phyloP scores from a whole-genome alignment of 2,797 vertebrate species.

The Pangasius krempfi region DNA sequence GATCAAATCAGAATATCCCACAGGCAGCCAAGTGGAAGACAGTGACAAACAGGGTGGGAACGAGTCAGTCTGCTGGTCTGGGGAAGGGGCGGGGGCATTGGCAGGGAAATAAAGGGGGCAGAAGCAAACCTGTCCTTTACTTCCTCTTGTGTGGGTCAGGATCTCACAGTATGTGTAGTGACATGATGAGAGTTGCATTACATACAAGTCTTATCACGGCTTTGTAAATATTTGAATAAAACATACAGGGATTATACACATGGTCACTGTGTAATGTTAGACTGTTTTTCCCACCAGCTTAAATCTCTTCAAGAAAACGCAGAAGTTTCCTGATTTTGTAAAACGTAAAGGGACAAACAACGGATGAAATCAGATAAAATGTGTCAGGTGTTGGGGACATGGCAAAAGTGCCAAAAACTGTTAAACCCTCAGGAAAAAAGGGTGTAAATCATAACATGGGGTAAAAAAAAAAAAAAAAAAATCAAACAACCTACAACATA shows the following conservation, averaged over 20 bases:
- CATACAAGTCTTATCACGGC: background rate
- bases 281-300: background rate
- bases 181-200: background rate
- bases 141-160: constrained; percentile 12
- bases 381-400: constrained; percentile 1
- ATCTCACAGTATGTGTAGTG: background rate
- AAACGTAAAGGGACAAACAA: background rate
- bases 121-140: background rate
- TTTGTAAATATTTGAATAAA: constrained; percentile 27
- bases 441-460: background rate
- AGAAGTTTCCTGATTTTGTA: background rate
- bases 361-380: background rate
- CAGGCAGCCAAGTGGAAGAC: constrained; percentile 59
- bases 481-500: background rate
- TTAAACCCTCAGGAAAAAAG: constrained; percentile 42
- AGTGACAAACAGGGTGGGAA: constrained; percentile 57
- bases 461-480: background rate
- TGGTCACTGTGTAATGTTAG: background rate
- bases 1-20: constrained; percentile 76
- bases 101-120: constrained; percentile 55
- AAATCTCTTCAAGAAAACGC: background rate
- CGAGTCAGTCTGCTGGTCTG: constrained; percentile 55
- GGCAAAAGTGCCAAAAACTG: constrained; percentile 44
- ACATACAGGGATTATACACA: background rate
- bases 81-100: constrained; percentile 37